A percentile compares a stretch with the other conserved stretches of the same genome.
Conservation (phyloP, 2,888 invertebrate species). For the Heliconius charithonia region DNA sequence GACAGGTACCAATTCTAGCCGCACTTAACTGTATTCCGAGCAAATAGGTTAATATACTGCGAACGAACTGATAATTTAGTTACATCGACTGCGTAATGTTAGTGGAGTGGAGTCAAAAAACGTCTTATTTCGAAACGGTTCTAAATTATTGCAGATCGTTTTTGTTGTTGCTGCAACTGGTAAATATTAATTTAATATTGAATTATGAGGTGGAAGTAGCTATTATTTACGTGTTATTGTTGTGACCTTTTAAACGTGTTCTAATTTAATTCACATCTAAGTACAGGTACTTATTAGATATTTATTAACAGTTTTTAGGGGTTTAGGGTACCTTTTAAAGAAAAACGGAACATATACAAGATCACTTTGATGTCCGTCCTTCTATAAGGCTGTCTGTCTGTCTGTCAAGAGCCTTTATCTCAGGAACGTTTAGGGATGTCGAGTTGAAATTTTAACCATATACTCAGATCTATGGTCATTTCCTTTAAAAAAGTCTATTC, state of each 20-base stretch:
- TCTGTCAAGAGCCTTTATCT: no score
- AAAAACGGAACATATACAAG: no score
- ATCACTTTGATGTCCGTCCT: no score
- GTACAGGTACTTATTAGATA: no score
- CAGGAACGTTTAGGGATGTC: no score
- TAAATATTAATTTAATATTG: slow-evolving; percentile 2
- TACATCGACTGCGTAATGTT: slow-evolving; percentile 38
- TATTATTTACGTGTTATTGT: neutral
- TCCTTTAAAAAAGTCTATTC: no score
- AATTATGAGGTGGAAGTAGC: neutral
- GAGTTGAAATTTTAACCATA: no score
- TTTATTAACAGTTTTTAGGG: no score
- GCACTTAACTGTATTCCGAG: slow-evolving; percentile 33
- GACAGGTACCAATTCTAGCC: slow-evolving; percentile 38
- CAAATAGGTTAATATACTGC: slow-evolving; percentile 38
- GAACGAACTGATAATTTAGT: slow-evolving; percentile 44
- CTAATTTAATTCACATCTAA: no score
- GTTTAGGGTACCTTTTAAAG: no score
- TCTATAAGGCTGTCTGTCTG: no score
- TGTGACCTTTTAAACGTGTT: neutral
- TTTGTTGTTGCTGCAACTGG: neutral
- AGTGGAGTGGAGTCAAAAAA: slow-evolving; percentile 18
- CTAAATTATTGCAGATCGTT: slow-evolving; percentile 1
- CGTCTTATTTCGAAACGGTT: slow-evolving; percentile 26
- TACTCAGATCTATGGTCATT: no score